Evolutionary conservation across 2,113 vertebrate species (phyloP).

Genomic region (Nothobranchius kuhntae): DNA sequence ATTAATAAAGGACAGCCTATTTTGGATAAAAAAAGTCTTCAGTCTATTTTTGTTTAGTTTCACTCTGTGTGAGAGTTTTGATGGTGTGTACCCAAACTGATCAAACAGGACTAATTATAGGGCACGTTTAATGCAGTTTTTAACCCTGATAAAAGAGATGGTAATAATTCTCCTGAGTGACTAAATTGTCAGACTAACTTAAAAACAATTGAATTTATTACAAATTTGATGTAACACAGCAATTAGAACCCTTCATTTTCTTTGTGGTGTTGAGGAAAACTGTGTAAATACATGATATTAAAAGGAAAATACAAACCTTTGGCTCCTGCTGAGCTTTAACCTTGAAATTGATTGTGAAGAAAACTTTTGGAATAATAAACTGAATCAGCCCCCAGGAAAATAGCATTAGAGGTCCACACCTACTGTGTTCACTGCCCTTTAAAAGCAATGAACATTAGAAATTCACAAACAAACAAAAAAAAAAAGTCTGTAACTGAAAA

Average conservation of each 20-base stretch:
- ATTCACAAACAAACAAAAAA: neutral
- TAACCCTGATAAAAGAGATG: neutral
- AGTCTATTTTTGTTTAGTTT: constrained; percentile 1
- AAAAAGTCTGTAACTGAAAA: neutral
- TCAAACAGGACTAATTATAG: constrained; percentile 1
- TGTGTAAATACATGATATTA: constrained; percentile 13
- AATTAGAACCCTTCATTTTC: neutral
- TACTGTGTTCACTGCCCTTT: constrained; percentile 36
- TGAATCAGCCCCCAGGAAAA: constrained; percentile 13
- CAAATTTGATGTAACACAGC: neutral
- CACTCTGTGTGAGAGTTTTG: constrained; percentile 4
- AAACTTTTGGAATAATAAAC: constrained; percentile 27
- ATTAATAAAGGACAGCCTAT: constrained; percentile 25
- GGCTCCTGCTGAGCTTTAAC: constrained; percentile 32
- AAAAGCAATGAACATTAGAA: constrained; percentile 18
- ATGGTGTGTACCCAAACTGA: constrained; percentile 2
- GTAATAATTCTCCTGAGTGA: neutral
- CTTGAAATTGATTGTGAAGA: constrained; percentile 38
- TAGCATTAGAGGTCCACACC: constrained; percentile 25
- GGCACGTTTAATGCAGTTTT: neutral
- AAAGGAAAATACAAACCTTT: constrained; percentile 16
- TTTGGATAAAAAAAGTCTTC: constrained; percentile 13
- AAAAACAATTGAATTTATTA: constrained; percentile 2
- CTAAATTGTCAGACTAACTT: constrained; percentile 17
- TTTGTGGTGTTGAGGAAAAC: constrained; percentile 18